These are phyloP conservation scores for Macrotis lagotis DNA, from an alignment of 2,113 vertebrate genomes.

Conservation along the genomic window DNA sequence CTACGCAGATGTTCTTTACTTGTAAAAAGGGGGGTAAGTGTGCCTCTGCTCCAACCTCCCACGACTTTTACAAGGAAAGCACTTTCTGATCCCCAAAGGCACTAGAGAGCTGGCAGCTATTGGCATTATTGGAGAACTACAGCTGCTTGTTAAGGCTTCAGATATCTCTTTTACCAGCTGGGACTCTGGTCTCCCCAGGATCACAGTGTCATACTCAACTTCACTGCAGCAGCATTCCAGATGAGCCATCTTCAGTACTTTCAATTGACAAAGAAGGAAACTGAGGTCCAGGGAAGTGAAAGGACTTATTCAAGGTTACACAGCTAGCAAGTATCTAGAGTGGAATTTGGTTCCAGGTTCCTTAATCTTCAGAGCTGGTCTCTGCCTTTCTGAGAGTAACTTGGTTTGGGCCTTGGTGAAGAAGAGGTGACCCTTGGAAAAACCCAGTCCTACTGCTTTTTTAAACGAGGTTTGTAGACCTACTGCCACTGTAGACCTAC, in stretches of 20 bases:
- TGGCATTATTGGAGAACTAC: background rate
- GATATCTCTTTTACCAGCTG: too few species aligned
- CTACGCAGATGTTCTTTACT: background rate
- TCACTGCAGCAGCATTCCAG: background rate
- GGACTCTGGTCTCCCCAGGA: too few species aligned
- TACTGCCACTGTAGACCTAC: too few species aligned
- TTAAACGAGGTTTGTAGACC: background rate
- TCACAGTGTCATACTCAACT: background rate
- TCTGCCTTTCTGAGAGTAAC: background rate
- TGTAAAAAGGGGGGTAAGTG: background rate
- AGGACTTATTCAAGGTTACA: background rate
- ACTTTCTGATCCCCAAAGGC: background rate
- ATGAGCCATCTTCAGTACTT: background rate
- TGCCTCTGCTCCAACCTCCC: background rate
- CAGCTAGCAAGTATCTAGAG: background rate
- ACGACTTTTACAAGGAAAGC: background rate
- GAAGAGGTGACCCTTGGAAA: conserved; percentile 47
- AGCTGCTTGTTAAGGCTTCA: too few species aligned
- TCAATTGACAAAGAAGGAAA: background rate
- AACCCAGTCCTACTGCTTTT: background rate
- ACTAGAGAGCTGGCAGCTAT: too few species aligned
- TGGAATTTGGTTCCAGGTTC: background rate
- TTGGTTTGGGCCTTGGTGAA: conserved; percentile 32
- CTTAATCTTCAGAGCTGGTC: background rate
- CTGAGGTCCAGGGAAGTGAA: background rate